These are phyloP conservation scores for Netta rufina DNA, from an alignment of 2,797 vertebrate genomes.

Conservation along the genomic window DNA sequence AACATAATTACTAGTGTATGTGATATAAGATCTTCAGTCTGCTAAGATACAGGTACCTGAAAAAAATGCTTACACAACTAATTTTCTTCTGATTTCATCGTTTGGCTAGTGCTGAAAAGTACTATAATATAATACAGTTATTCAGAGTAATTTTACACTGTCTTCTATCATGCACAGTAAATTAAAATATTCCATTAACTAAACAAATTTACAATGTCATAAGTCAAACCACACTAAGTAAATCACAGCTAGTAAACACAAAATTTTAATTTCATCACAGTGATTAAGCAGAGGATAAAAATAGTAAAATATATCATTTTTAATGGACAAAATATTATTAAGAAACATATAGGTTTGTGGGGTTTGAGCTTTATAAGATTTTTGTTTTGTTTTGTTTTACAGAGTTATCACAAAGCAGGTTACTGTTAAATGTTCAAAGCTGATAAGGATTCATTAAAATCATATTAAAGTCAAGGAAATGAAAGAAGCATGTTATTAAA, in stretches of 20 bases:
- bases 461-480: background rate
- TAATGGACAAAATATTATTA: constrained; percentile 56
- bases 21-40: background rate
- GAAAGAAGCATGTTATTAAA: background rate
- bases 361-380: background rate
- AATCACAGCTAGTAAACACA: constrained; percentile 79
- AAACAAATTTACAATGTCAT: constrained; percentile 79
- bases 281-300: constrained; percentile 77
- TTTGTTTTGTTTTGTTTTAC: background rate
- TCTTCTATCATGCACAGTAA: constrained; percentile 73
- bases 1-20: background rate
- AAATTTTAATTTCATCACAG: constrained; percentile 79
- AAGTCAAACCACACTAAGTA: constrained; percentile 80
- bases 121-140: constrained; percentile 72
- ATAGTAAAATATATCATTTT: constrained; percentile 72
- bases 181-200: constrained; percentile 85
- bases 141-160: constrained; percentile 74
- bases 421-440: background rate
- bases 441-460: background rate
- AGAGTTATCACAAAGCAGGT: background rate
- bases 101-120: constrained; percentile 72
- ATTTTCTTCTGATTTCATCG: constrained; percentile 68
- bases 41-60: constrained; percentile 15
- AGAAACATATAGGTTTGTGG: constrained; percentile 44
- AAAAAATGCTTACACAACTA: constrained; percentile 68